These are phyloP conservation scores for Coryphaenoides rupestris DNA, from an alignment of 2,113 vertebrate species.

Conservation along the genomic window DNA sequence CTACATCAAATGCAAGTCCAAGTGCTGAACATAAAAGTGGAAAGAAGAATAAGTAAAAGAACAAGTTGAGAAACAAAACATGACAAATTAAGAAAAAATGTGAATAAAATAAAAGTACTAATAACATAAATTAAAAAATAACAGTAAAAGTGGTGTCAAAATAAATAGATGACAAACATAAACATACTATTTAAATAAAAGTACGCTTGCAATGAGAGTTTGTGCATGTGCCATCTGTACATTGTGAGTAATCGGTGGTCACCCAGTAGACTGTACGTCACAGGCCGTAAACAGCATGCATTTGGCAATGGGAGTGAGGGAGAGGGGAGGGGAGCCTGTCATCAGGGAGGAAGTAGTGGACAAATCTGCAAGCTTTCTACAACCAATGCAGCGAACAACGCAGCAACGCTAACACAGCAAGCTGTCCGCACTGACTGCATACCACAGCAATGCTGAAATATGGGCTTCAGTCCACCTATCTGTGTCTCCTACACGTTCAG, in stretches of 20 bases:
- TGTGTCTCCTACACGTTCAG: slow-evolving; percentile 20
- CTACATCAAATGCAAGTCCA: too few species aligned
- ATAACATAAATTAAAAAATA: too few species aligned
- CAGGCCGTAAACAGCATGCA: slow-evolving; percentile 58
- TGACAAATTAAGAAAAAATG: too few species aligned
- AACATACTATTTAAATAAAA: neutral
- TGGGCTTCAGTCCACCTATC: slow-evolving; percentile 32
- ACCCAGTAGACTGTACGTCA: slow-evolving; percentile 67
- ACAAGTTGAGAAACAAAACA: too few species aligned
- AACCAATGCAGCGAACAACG: slow-evolving; percentile 33
- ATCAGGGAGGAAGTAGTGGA: slow-evolving; percentile 40
- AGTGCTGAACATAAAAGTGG: too few species aligned
- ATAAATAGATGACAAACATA: slow-evolving; percentile 37
- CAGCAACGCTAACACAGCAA: slow-evolving; percentile 18
- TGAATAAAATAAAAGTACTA: too few species aligned
- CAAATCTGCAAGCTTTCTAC: slow-evolving; percentile 29
- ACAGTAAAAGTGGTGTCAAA: too few species aligned
- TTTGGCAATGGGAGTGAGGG: slow-evolving; percentile 60
- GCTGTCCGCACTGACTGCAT: slow-evolving; percentile 7
- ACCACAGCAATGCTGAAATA: slow-evolving; percentile 53
- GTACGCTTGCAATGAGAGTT: too few species aligned
- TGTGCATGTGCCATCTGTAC: slow-evolving; percentile 11
- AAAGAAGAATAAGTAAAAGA: too few species aligned
- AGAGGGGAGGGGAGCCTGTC: slow-evolving; percentile 34
- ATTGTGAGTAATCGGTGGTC: slow-evolving; percentile 12